phyloP scores from a whole-genome alignment of 2,113 vertebrate species.

The Cyrtonyx montezumae region DNA sequence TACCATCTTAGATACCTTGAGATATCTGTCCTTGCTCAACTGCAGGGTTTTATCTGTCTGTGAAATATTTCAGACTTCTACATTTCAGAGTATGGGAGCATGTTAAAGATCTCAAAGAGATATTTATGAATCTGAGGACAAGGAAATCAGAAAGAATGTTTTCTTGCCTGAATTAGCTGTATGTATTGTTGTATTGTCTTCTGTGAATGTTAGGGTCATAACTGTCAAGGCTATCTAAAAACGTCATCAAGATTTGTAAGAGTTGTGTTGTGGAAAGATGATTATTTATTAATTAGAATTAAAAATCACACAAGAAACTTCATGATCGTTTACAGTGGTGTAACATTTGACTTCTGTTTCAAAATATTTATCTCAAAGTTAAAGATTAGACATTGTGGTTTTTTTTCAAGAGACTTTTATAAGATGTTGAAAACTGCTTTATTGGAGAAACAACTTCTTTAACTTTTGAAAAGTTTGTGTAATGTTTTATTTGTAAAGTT shows the following conservation, averaged over 20 bases:
- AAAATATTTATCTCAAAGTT: neutral
- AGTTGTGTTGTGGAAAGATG: neutral
- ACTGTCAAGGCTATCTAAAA: neutral
- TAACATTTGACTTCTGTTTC: neutral
- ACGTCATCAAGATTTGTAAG: neutral
- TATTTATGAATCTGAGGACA: neutral
- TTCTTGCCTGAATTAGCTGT: neutral
- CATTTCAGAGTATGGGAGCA: neutral
- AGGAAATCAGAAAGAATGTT: neutral
- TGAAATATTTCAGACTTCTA: neutral
- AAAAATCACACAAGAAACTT: neutral
- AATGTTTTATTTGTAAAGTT: neutral
- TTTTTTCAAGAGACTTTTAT: neutral
- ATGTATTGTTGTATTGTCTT: neutral
- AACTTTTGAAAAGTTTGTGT: neutral
- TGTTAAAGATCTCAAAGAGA: neutral
- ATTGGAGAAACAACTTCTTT: neutral
- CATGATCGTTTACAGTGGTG: neutral
- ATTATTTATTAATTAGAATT: neutral
- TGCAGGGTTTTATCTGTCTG: neutral
- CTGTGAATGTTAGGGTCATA: neutral
- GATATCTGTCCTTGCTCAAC: neutral
- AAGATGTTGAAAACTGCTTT: neutral
- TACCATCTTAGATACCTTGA: neutral
- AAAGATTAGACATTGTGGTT: neutral